phyloP scores from a whole-genome alignment of 2,113 vertebrate genomes.

The Prolemur simus region DNA sequence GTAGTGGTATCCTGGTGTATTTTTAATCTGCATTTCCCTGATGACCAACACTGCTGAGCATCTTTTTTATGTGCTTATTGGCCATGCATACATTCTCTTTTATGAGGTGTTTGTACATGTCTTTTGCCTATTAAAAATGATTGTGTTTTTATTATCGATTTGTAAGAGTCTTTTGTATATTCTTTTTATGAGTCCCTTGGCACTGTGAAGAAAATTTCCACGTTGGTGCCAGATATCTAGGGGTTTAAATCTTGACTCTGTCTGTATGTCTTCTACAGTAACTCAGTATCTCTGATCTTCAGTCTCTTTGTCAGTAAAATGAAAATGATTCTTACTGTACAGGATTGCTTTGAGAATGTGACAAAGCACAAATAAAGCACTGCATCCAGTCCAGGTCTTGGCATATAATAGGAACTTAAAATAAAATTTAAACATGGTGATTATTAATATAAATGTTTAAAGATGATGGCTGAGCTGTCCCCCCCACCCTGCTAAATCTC shows the following conservation, averaged over 20 bases:
- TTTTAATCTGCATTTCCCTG: conserved; percentile 23
- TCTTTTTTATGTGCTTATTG: neutral
- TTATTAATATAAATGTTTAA: neutral
- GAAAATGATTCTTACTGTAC: neutral
- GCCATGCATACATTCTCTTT: neutral
- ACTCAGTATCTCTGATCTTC: neutral
- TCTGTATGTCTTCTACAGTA: neutral
- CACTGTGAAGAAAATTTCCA: neutral
- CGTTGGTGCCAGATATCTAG: neutral
- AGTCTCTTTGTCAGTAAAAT: neutral
- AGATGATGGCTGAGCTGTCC: neutral
- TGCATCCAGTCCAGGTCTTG: neutral
- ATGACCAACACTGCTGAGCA: neutral
- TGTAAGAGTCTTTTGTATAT: neutral
- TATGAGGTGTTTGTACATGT: neutral
- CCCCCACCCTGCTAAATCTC: neutral
- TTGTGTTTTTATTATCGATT: neutral
- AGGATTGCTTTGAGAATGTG: neutral
- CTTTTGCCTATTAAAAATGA: neutral
- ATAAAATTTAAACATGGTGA: neutral
- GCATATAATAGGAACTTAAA: neutral
- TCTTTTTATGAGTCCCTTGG: neutral
- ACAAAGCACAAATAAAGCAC: neutral
- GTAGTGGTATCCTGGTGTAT: neutral
- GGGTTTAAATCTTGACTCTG: neutral